Percentiles rank a stretch among this genome's conserved stretches.
Evolutionary conservation across 2,888 invertebrate species (phyloP).

Genomic region (Marronus borbonicus): DNA sequence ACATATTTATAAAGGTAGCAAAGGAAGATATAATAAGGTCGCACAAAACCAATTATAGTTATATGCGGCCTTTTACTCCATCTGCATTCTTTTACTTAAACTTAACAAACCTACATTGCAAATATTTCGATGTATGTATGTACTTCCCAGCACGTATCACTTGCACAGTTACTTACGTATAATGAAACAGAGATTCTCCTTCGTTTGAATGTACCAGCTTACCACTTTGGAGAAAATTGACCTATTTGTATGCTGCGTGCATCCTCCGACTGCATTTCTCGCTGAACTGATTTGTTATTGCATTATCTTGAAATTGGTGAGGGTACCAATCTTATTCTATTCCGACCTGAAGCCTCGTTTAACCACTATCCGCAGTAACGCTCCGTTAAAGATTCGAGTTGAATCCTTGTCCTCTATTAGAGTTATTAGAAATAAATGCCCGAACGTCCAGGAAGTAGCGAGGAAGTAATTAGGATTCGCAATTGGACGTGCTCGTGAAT

Average conservation of each 20-base stretch:
- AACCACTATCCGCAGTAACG: not conserved
- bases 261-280: not conserved
- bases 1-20: too few relatives aligned
- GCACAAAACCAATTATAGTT: too few relatives aligned
- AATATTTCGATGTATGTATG: too few relatives aligned
- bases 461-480: not conserved
- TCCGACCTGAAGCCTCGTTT: not conserved
- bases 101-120: too few relatives aligned
- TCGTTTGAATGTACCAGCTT: not conserved
- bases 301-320: constrained; percentile 7
- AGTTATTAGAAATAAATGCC: not conserved
- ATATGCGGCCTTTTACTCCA: too few relatives aligned
- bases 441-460: not conserved
- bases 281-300: constrained; percentile 10
- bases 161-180: too few relatives aligned
- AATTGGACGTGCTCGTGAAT: not conserved
- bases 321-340: not conserved
- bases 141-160: too few relatives aligned
- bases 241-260: constrained; percentile 4
- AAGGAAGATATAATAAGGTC: too few relatives aligned
- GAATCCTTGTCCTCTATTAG: not conserved
- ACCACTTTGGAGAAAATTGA: constrained; percentile 6
- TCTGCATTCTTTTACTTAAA: too few relatives aligned
- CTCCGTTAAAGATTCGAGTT: not conserved
- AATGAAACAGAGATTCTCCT: constrained; percentile 3